Evolutionary conservation across 2,797 vertebrate genomes (phyloP).

Genomic region (Acanthurus tractus): DNA sequence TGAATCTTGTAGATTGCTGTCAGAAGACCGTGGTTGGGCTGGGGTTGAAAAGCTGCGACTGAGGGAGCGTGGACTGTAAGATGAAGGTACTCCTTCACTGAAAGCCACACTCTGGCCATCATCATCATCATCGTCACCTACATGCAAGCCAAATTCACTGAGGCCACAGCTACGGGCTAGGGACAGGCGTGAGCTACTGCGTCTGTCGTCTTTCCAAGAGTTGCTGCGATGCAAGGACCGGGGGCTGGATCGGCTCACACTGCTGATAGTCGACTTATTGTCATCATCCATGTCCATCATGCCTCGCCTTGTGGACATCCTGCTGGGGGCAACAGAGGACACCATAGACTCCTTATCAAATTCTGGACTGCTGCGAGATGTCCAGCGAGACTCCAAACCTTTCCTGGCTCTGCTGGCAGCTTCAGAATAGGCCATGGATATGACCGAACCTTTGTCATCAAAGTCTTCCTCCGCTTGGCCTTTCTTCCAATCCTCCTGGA

Average conservation of each 20-base stretch:
- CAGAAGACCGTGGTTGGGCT: conserved; percentile 83
- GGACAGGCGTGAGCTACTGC: conserved; percentile 87
- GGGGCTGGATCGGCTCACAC: conserved; percentile 86
- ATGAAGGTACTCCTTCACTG: conserved; percentile 82
- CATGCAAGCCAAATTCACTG: conserved; percentile 86
- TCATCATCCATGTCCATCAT: conserved; percentile 87
- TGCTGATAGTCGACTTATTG: conserved; percentile 85
- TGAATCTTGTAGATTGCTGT: conserved; percentile 65
- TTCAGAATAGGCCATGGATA: conserved; percentile 90
- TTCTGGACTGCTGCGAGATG: conserved; percentile 85
- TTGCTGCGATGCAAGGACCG: conserved; percentile 84
- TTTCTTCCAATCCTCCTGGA: conserved; percentile 79
- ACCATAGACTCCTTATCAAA: conserved; percentile 88
- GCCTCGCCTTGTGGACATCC: conserved; percentile 84
- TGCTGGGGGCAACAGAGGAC: conserved; percentile 88
- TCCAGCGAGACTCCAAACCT: conserved; percentile 92
- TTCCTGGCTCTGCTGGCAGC: conserved; percentile 86
- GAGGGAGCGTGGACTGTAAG: conserved; percentile 87
- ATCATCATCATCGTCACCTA: conserved; percentile 81
- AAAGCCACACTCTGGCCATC: conserved; percentile 83
- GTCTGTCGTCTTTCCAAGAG: conserved; percentile 88
- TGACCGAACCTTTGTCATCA: conserved; percentile 86
- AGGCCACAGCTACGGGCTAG: conserved; percentile 88
- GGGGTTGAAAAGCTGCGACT: conserved; percentile 92
- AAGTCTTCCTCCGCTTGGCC: conserved; percentile 77